Percentiles rank a stretch among this genome's conserved stretches.
These are phyloP conservation scores for Dicaeum eximium DNA, from an alignment of 2,113 vertebrate genomes.

Conservation along the genomic window DNA sequence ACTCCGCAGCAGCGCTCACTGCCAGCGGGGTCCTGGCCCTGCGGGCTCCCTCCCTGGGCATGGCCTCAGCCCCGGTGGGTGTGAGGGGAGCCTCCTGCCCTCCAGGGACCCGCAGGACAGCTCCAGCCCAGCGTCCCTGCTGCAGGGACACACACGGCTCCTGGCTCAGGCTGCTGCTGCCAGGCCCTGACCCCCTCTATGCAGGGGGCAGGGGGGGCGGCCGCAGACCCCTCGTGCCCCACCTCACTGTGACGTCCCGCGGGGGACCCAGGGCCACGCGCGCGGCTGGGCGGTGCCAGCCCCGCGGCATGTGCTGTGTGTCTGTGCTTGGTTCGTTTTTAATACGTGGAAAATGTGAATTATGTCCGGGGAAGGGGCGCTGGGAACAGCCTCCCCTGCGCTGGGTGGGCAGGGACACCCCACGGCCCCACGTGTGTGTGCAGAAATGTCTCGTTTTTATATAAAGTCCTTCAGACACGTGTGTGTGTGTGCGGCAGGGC, in stretches of 20 bases:
- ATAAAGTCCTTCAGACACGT: slow-evolving; percentile 17
- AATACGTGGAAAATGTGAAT: slow-evolving; percentile 47
- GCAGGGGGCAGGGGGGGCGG: not conserved
- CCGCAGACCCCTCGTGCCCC: not conserved
- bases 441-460: slow-evolving; percentile 37
- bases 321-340: slow-evolving; percentile 36
- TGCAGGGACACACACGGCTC: accelerated
- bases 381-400: accelerated
- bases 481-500: not conserved
- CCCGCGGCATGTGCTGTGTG: not conserved
- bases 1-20: not conserved
- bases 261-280: not conserved
- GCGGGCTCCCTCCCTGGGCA: not conserved
- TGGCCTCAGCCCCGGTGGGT: not conserved
- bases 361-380: not conserved
- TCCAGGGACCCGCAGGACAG: not conserved
- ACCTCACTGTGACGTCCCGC: not conserved
- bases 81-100: not conserved
- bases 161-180: not conserved
- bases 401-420: not conserved
- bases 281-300: not conserved
- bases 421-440: not conserved
- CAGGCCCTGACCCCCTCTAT: not conserved
- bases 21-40: not conserved
- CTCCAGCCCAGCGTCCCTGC: accelerated